Evolutionary conservation across 2,888 invertebrate species (phyloP), one percentile per base, ranked within the genome.

Genomic region (Anorthoa munda): DNA sequence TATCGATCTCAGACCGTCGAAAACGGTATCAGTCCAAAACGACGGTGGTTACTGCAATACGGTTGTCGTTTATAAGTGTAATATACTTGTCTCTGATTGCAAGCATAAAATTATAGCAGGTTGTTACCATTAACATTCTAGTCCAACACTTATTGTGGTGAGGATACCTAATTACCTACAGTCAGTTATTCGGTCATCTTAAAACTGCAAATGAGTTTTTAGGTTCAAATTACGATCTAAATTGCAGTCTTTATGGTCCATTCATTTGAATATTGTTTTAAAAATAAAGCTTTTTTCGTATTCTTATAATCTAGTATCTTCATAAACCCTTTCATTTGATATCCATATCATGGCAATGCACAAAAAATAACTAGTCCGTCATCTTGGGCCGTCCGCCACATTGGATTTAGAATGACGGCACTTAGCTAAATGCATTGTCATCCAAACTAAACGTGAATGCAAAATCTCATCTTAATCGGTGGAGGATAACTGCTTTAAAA

Each of bases 41-140:
- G 45, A 53, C 46, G 46, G 7, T 81, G 50, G 63, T 79, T 75
- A 66, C 61, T 51, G 60, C 70, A 67, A 60, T 56, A 67, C 60
- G 56, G 81, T 68, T 75, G 53, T 56, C 58, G 21, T 77, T 81
- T 81, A 72, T 58, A 67, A 55, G 50, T 59, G 55, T 58, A 58
- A 55, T 53, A 69, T 65, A 56, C 51, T 79, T 61, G 71, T 70
- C 0, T 65, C 58, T 23, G 77, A 70, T 67, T 77, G 72, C 66
- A 31, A 18, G 17, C 53, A 79, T 70, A 56, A 12, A 12, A 53
- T 67, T 79, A 67, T 64, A 45, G 48, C 46, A 48, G 45, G 13
- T 39, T 39, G 53, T 63, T 61, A 48, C 31, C 26, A 66, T 70
- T 70, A 65, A 77, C 48, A 81, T 81, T 81, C 72, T 73, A 61